Percentiles rank a stretch among this genome's conserved stretches.
Conservation (phyloP, 2,113 vertebrate genomes). For the Lepus americanus region DNA sequence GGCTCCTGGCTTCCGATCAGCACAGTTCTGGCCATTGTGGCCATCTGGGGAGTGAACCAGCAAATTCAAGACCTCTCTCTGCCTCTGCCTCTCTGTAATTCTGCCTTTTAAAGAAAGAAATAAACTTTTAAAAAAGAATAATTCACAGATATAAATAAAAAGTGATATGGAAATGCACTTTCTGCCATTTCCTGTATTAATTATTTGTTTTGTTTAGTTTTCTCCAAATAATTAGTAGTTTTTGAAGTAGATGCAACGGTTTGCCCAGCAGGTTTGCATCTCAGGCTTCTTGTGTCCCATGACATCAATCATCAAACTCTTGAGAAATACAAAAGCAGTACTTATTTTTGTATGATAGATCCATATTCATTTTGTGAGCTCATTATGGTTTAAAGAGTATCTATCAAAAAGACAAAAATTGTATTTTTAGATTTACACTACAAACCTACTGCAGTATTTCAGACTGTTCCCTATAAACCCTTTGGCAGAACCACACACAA, state of each 20-base stretch:
- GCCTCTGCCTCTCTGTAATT: no score
- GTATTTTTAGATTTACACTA: background rate
- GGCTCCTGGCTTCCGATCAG: no score
- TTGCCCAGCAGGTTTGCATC: background rate
- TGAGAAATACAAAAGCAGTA: background rate
- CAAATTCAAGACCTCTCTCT: no score
- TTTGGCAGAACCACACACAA: background rate
- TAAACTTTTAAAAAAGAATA: no score
- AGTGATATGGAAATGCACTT: background rate
- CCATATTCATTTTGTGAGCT: background rate
- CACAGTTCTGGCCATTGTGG: no score
- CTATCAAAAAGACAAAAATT: background rate
- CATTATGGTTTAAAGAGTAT: background rate
- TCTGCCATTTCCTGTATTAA: background rate
- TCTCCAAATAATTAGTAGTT: background rate
- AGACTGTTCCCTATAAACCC: background rate
- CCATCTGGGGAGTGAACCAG: no score
- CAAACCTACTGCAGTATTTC: background rate
- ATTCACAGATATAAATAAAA: background rate
- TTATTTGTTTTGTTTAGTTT: background rate
- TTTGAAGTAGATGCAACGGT: background rate
- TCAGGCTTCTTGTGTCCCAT: background rate
- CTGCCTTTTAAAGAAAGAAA: no score
- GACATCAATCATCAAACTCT: background rate
- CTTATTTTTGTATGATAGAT: background rate